These are phyloP conservation scores for Drosophila neutralis DNA, from an alignment of 2,888 invertebrate genomes.

Conservation along the genomic window DNA sequence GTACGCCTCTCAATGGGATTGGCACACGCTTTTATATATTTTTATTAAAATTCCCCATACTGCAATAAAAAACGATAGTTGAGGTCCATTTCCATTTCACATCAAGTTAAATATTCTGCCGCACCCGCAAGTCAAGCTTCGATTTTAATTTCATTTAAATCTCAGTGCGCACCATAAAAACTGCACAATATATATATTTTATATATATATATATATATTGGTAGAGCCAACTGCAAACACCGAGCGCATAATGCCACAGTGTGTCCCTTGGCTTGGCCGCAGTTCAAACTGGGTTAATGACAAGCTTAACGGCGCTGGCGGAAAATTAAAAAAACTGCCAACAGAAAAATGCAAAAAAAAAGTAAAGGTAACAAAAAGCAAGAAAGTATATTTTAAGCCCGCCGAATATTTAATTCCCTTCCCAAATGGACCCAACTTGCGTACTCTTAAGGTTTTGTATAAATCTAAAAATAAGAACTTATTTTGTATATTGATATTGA, in stretches of 20 bases:
- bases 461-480: neutral
- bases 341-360: slow-evolving; percentile 43
- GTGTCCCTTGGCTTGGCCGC: slow-evolving; percentile 37
- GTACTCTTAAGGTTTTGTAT: accelerated
- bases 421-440: neutral
- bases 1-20: slow-evolving; percentile 38
- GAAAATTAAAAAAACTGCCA: slow-evolving; percentile 68
- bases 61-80: slow-evolving; percentile 63
- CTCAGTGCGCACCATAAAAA: slow-evolving; percentile 61
- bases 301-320: slow-evolving; percentile 73
- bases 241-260: slow-evolving; percentile 16
- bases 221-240: slow-evolving; percentile 5
- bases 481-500: neutral
- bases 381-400: neutral
- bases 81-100: slow-evolving; percentile 45
- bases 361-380: neutral
- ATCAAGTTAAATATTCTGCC: slow-evolving; percentile 69
- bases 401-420: neutral
- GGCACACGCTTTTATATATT: slow-evolving; percentile 45
- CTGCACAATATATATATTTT: slow-evolving; percentile 32
- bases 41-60: slow-evolving; percentile 50
- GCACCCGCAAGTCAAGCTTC: slow-evolving; percentile 66
- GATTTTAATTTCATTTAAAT: slow-evolving; percentile 74
- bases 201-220: slow-evolving; percentile 14
- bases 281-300: slow-evolving; percentile 79